Evolutionary conservation across 2,113 vertebrate genomes (phyloP).

Genomic region (Butorides virescens): DNA sequence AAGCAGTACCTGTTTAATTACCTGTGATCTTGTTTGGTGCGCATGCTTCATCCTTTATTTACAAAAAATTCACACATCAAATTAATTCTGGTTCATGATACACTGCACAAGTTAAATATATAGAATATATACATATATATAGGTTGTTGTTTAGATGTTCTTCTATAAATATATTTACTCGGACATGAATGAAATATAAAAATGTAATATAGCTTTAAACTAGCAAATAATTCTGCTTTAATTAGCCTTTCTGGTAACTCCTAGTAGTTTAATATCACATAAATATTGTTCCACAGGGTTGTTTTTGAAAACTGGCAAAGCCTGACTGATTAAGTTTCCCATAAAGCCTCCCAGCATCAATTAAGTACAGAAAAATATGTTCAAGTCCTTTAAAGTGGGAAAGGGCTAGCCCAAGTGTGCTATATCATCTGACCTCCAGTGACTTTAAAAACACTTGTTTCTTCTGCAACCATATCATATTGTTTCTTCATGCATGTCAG

Average conservation of each 20-base stretch:
- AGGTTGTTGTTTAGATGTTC: background rate
- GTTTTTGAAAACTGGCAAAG: background rate
- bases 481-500: background rate
- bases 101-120: background rate
- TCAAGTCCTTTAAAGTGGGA: background rate
- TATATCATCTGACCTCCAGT: background rate
- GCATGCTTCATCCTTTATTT: background rate
- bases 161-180: background rate
- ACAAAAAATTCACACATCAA: background rate
- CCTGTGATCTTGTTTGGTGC: background rate
- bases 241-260: slow-evolving; percentile 18
- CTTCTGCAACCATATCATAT: background rate
- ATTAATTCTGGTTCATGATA: background rate
- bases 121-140: background rate
- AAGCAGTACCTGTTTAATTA: background rate
- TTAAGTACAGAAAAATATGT: slow-evolving; percentile 9
- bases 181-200: background rate
- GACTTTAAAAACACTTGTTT: background rate
- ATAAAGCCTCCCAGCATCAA: slow-evolving; percentile 1
- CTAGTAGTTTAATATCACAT: slow-evolving; percentile 5
- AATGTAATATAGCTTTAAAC: background rate
- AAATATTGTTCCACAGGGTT: slow-evolving; percentile 13
- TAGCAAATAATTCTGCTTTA: slow-evolving; percentile 8
- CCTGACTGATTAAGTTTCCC: background rate
- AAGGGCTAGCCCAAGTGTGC: background rate